Conservation (phyloP, 2,113 vertebrate species). For the Oncorhynchus kisutch region DNA sequence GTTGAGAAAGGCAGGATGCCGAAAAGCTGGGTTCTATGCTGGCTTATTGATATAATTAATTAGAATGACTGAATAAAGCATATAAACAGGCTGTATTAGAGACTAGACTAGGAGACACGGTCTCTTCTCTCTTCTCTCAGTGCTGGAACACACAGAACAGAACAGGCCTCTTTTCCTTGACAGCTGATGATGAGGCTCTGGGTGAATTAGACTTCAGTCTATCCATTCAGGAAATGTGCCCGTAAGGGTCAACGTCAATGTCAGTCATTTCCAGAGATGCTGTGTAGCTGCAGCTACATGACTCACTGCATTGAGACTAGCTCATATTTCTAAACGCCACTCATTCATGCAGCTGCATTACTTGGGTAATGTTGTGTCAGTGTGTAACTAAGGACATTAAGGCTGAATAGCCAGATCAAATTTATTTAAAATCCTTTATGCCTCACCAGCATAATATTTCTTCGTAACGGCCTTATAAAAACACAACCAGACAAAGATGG, state of each 20-base stretch:
- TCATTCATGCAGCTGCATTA: conserved; percentile 52
- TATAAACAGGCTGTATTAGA: conserved; percentile 28
- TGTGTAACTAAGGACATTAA: conserved; percentile 59
- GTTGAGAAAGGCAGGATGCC: too few relatives aligned
- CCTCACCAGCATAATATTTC: conserved; percentile 53
- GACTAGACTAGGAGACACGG: conserved; percentile 34
- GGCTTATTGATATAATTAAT: too few relatives aligned
- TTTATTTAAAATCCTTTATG: conserved; percentile 64
- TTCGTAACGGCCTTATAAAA: not conserved
- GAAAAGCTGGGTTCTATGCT: too few relatives aligned
- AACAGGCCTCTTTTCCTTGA: conserved; percentile 43
- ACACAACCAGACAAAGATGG: not conserved
- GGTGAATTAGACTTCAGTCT: conserved; percentile 57
- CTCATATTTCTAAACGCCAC: conserved; percentile 69
- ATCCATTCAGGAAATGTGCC: conserved; percentile 58
- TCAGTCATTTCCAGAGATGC: conserved; percentile 61
- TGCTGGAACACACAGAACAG: conserved; percentile 40
- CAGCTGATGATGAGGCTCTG: conserved; percentile 3
- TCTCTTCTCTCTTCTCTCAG: conserved; percentile 26
- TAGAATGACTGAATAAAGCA: too few relatives aligned
- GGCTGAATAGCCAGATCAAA: conserved; percentile 62
- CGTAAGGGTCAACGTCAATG: conserved; percentile 67
- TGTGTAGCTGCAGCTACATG: conserved; percentile 52
- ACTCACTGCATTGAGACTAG: conserved; percentile 63
- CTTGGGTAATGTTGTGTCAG: conserved; percentile 64